phyloP scores from a whole-genome alignment of 2,888 invertebrate species.

The Acrobasis suavella region DNA sequence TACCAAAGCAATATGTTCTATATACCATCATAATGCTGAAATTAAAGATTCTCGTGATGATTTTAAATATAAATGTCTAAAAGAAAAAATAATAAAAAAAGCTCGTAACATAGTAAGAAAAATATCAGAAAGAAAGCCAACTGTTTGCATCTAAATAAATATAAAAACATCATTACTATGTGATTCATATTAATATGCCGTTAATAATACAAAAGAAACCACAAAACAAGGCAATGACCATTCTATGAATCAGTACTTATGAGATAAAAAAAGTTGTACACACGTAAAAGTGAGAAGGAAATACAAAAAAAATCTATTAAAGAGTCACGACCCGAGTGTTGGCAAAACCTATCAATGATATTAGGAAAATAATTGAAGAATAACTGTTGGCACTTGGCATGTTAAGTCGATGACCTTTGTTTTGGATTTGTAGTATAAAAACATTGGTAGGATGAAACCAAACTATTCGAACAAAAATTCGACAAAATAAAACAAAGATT shows the following conservation, averaged over 20 bases:
- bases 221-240: conserved; percentile 10
- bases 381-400: neutral
- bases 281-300: conserved; percentile 12
- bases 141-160: neutral
- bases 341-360: conserved; percentile 9
- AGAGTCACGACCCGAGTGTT: neutral
- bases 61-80: neutral
- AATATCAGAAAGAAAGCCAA: neutral
- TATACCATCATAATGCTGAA: too few species aligned
- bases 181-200: neutral
- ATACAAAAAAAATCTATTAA: conserved; percentile 4
- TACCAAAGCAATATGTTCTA: too few species aligned
- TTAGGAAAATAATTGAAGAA: conserved; percentile 2
- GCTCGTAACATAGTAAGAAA: neutral
- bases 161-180: conserved; percentile 8
- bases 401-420: conserved; percentile 4
- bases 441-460: too few species aligned
- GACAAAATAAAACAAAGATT: too few species aligned
- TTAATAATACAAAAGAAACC: conserved; percentile 6
- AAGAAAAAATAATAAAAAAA: neutral
- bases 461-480: too few species aligned
- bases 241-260: conserved; percentile 9
- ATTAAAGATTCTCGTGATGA: too few species aligned
- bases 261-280: neutral
- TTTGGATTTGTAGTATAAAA: neutral